Conservation (phyloP, 1,140 invertebrate species). For the Marisa cornuarietis region DNA sequence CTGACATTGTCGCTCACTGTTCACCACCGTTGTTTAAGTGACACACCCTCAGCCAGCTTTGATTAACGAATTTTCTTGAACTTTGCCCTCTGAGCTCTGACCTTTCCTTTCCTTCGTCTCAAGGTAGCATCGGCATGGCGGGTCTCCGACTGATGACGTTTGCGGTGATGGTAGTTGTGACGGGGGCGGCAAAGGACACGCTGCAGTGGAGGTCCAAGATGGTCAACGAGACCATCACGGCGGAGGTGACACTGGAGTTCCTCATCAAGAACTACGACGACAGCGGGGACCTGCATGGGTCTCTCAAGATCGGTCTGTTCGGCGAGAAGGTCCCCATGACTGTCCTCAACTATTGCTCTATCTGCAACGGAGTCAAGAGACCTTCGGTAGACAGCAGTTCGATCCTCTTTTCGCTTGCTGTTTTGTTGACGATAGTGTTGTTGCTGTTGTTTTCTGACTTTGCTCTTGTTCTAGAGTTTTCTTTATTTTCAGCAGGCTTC, state of each 20-base stretch:
- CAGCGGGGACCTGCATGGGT: conserved; percentile 38
- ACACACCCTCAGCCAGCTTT: too few relatives aligned
- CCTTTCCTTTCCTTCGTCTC: too few relatives aligned
- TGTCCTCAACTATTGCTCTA: conserved; percentile 49
- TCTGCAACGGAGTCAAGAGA: conserved; percentile 35
- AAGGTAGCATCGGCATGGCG: too few relatives aligned
- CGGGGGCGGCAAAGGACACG: not conserved
- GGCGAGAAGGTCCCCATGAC: conserved; percentile 57
- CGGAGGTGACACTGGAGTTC: conserved; percentile 45
- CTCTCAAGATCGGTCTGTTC: conserved; percentile 49
- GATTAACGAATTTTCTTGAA: too few relatives aligned
- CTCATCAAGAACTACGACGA: conserved; percentile 42
- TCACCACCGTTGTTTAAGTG: too few relatives aligned
- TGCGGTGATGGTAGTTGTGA: not conserved
- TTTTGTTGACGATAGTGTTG: not conserved
- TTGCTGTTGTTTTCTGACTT: not conserved
- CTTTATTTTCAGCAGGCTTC: too few relatives aligned
- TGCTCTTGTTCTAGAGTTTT: not conserved
- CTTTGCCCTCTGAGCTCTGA: too few relatives aligned
- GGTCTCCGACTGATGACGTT: too few relatives aligned
- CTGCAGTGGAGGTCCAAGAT: conserved; percentile 21
- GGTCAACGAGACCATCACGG: conserved; percentile 42
- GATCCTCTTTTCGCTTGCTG: not conserved
- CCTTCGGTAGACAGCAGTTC: conserved; percentile 2
- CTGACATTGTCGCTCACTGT: too few relatives aligned